Conservation (phyloP, 2,113 vertebrate species). For the Pithys albifrons region DNA sequence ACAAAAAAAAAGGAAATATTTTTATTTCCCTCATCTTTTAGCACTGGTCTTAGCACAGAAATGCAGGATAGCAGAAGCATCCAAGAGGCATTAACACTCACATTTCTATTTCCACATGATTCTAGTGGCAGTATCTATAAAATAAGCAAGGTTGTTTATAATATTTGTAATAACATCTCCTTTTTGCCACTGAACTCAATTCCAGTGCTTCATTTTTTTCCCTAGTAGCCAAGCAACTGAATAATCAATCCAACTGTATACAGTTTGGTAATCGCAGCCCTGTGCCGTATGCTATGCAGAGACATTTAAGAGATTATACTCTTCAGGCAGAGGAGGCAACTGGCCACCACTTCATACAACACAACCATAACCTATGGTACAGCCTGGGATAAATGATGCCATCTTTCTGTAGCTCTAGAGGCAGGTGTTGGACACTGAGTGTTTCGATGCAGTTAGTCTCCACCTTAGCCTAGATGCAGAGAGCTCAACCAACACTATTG, state of each 20-base stretch:
- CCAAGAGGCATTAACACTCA: not conserved
- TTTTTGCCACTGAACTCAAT: not conserved
- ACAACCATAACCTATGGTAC: not conserved
- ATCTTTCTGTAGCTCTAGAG: not conserved
- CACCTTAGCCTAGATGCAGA: not conserved
- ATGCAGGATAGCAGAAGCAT: not conserved
- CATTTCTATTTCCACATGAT: not conserved
- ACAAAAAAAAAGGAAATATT: not conserved
- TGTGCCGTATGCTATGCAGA: rapidly evolving
- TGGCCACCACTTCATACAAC: not conserved
- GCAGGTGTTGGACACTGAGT: not conserved
- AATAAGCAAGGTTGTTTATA: not conserved
- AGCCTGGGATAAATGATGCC: not conserved
- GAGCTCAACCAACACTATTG: not conserved
- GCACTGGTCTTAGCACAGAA: not conserved
- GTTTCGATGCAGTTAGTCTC: not conserved
- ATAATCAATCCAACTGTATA: not conserved
- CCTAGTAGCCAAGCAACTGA: not conserved
- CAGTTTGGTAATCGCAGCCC: not conserved
- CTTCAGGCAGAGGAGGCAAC: not conserved
- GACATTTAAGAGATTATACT: not conserved
- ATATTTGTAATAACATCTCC: not conserved
- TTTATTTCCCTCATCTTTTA: not conserved
- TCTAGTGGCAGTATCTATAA: not conserved
- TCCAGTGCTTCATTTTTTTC: not conserved